Evolutionary conservation across 2,113 vertebrate genomes (phyloP).

Genomic region (Forbesichthys papilliferus): DNA sequence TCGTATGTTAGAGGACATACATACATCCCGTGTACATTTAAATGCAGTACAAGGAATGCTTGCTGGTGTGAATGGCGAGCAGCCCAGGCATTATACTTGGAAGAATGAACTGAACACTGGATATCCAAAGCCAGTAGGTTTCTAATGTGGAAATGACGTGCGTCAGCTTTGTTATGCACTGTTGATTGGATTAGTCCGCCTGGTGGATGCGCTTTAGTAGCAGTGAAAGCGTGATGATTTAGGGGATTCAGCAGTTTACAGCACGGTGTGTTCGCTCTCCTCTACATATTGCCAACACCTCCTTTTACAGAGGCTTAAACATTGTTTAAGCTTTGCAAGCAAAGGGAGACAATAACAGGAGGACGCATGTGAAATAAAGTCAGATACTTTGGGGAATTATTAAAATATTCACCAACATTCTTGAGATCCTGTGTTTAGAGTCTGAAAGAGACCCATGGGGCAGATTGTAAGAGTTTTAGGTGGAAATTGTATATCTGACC

Average conservation of each 20-base stretch:
- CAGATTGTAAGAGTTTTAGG: no score
- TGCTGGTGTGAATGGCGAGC: constrained; percentile 17
- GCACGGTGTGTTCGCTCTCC: constrained; percentile 19
- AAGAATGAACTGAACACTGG: constrained; percentile 27
- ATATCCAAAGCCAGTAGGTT: constrained; percentile 45
- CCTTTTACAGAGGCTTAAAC: constrained; percentile 9
- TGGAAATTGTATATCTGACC: neutral
- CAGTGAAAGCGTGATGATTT: constrained; percentile 47
- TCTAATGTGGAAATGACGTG: constrained; percentile 50
- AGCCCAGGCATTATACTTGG: constrained; percentile 5
- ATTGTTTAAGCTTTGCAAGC: constrained; percentile 11
- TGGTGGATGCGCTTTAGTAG: constrained; percentile 69
- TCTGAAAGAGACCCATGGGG: no score
- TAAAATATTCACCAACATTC: no score
- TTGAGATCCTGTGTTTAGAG: no score
- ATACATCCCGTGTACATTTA: constrained; percentile 7
- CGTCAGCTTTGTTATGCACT: constrained; percentile 35
- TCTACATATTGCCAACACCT: constrained; percentile 11
- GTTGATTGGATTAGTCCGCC: constrained; percentile 60
- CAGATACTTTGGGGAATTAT: no score
- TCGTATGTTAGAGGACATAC: neutral
- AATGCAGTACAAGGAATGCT: neutral
- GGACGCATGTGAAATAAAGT: neutral
- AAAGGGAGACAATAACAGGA: neutral
- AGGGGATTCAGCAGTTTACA: constrained; percentile 46